Evolutionary conservation across 2,113 vertebrate genomes (phyloP), one percentile per base, ranked within the genome.

Genomic region (Silurus glanis): DNA sequence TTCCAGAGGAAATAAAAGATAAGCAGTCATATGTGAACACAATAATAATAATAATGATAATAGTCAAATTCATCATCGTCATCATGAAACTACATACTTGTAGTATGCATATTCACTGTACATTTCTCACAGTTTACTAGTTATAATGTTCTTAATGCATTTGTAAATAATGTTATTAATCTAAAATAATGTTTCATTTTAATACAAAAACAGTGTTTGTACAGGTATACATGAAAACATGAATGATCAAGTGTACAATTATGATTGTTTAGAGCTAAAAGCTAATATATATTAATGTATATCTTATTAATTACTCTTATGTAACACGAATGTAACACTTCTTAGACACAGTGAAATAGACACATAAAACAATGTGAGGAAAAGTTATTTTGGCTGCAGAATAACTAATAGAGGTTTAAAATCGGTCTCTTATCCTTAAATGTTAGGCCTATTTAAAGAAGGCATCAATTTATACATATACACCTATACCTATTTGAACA

Each of bases 61-160:
- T 25, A 9, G 10, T 49, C 1, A 72, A 19, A 6, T 53, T 75
- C 0, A 75, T 53, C 3, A 75, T 53, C 4, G 53, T n/a, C 19
- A 76, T 55, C 12, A 56, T 28, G n/a, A 7, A 83, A 59, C 28
- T 66, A 78, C 71, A 69, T 67, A 37, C 21, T 25, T 80, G 71
- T 58, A 76, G 84, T 56, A 75, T 17, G 14, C 62, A 28, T 80
- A 37, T 71, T 85, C 19, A 71, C 62, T 37, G 76, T 72, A 79
- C 47, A 74, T 64, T 74, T 78, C 19, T 81, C 61, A 72, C 19
- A 58, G 64, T 61, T 82, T 74, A 49, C n/a, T 2, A 58, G 8
- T 76, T 75, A 23, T 69, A 37, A 62, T 71, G 0, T 79, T 1
- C 1, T 55, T 78, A 25, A 78, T 28, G 16, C 25, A 13, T 28